A percentile compares a stretch with the other conserved stretches of the same genome.
phyloP scores from a whole-genome alignment of 2,888 invertebrate genomes.

The Melanostoma mellinum region DNA sequence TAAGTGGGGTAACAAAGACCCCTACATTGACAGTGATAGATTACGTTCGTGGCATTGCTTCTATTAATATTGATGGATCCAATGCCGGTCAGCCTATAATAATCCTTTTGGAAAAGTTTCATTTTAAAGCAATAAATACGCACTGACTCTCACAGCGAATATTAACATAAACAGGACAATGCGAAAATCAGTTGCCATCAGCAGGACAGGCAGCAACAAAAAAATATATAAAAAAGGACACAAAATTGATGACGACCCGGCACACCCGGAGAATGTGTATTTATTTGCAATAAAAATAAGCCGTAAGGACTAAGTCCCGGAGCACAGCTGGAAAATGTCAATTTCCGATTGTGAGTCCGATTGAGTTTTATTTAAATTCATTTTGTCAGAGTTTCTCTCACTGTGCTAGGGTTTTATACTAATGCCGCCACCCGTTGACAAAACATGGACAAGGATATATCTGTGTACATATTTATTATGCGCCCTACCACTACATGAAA shows the following conservation, averaged over 20 bases:
- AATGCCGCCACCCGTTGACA: conserved; percentile 57
- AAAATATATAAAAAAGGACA: conserved; percentile 31
- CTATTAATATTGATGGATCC: conserved; percentile 66
- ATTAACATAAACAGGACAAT: conserved; percentile 42
- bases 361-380: conserved; percentile 70
- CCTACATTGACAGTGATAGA: conserved; percentile 61
- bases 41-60: conserved; percentile 28
- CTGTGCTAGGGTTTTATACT: conserved; percentile 17
- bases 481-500: conserved; percentile 36
- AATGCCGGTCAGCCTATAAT: conserved; percentile 19
- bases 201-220: conserved; percentile 13
- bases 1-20: conserved; percentile 14
- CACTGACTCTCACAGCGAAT: conserved; percentile 27
- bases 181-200: conserved; percentile 29
- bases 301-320: conserved; percentile 31
- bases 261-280: conserved; percentile 31
- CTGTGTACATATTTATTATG: conserved; percentile 28
- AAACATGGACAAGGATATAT: conserved; percentile 48
- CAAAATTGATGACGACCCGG: conserved; percentile 53
- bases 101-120: conserved; percentile 43
- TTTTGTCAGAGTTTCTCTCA: conserved; percentile 43
- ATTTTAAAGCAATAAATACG: conserved; percentile 58
- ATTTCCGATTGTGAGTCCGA: conserved; percentile 70
- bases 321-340: conserved; percentile 71
- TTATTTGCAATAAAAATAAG: conserved; percentile 52